Percentiles rank a stretch among this genome's conserved stretches.
phyloP scores from a whole-genome alignment of 2,888 invertebrate species.

The Chirona hameri region DNA sequence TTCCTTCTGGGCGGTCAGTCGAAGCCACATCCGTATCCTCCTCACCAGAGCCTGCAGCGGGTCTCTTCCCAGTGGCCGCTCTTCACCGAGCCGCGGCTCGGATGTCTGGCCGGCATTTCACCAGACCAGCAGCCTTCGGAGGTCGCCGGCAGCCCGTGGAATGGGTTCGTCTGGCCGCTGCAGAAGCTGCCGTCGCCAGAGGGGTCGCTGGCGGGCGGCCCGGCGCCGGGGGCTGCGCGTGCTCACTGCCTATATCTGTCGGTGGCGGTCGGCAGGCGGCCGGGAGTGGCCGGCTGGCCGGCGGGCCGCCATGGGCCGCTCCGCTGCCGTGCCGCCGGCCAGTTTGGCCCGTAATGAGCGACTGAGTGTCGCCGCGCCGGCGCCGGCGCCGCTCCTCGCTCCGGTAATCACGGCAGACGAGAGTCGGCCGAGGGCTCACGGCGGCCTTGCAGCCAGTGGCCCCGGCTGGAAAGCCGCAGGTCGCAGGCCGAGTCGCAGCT shows the following conservation, averaged over 20 bases:
- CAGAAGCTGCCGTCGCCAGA: not conserved
- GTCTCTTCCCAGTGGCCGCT: too few species aligned
- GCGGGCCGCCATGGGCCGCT: not conserved
- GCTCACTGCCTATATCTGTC: conserved; percentile 6
- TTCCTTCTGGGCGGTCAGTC: too few species aligned
- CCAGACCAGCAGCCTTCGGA: too few species aligned
- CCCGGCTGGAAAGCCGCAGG: too few species aligned
- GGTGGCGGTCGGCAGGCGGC: not conserved
- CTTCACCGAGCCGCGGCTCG: too few species aligned
- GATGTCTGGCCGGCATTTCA: too few species aligned
- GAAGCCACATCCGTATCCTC: too few species aligned
- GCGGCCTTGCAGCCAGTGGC: not conserved
- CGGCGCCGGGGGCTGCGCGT: not conserved
- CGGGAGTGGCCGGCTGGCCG: not conserved
- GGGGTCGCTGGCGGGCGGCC: not conserved
- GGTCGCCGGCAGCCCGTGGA: not conserved
- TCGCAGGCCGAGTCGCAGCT: too few species aligned
- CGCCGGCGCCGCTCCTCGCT: not conserved
- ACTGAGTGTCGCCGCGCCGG: conserved; percentile 9
- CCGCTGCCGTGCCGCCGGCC: not conserved
- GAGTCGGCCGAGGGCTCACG: not conserved
- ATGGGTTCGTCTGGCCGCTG: not conserved
- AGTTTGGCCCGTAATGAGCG: not conserved
- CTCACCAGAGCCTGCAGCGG: too few species aligned
- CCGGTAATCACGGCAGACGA: not conserved